Conservation (phyloP, 2,888 invertebrate species). For the Diogma glabrata region DNA sequence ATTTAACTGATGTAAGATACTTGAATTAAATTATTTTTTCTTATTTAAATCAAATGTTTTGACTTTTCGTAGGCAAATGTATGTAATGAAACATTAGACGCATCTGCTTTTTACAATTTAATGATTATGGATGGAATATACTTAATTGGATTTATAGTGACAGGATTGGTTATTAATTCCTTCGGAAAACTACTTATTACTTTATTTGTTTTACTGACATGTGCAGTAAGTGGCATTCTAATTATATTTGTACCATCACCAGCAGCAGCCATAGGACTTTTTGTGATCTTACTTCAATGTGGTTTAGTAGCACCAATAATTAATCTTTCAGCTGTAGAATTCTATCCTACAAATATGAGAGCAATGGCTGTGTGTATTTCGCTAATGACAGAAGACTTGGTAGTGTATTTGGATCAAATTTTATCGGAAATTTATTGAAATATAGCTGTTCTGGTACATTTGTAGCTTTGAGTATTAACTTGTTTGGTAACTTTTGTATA, state of each 20-base stretch:
- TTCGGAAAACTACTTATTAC: conserved; percentile 26
- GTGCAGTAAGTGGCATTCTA: too few species aligned
- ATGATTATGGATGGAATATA: too few species aligned
- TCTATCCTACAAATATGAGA: conserved; percentile 32
- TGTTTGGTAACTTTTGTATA: neutral
- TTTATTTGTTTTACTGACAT: conserved; percentile 24
- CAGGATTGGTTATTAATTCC: conserved; percentile 26
- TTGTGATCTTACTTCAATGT: conserved; percentile 24
- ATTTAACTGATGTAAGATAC: too few species aligned
- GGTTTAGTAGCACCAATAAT: conserved; percentile 28
- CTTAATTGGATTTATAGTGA: conserved; percentile 27
- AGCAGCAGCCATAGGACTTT: too few species aligned
- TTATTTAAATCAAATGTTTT: too few species aligned
- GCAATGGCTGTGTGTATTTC: conserved; percentile 43
- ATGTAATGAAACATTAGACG: too few species aligned
- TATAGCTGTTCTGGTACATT: conserved; percentile 37
- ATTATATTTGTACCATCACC: too few species aligned
- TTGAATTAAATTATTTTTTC: too few species aligned
- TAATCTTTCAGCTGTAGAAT: conserved; percentile 30
- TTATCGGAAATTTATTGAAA: conserved; percentile 36
- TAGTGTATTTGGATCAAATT: conserved; percentile 38
- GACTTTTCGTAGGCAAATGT: conserved; percentile 26
- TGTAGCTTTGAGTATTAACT: conserved; percentile 16
- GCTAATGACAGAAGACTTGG: conserved; percentile 39
- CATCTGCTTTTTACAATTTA: too few species aligned